phyloP scores from a whole-genome alignment of 2,888 invertebrate species.

The Perithous albicinctus region DNA sequence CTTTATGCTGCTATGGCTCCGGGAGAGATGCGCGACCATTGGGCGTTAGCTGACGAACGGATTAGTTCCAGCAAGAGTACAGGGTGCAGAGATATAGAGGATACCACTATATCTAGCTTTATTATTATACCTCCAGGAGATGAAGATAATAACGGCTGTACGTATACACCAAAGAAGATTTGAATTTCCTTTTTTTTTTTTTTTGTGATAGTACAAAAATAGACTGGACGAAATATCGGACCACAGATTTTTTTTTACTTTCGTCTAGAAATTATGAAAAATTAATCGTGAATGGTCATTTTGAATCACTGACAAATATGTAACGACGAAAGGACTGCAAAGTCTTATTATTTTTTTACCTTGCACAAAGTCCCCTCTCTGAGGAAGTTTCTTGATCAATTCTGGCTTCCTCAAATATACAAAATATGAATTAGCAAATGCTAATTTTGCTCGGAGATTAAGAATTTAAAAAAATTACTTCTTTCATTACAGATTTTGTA shows the following conservation, averaged over 20 bases:
- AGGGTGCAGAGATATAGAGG: not conserved
- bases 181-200: no score
- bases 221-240: not conserved
- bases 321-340: no score
- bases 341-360: no score
- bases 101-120: not conserved
- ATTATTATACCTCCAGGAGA: not conserved
- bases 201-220: not conserved
- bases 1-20: slow-evolving; percentile 16
- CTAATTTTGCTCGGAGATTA: no score
- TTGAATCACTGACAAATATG: no score
- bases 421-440: no score
- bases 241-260: not conserved
- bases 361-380: no score
- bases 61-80: slow-evolving; percentile 34
- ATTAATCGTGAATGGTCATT: not conserved
- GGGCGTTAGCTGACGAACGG: slow-evolving; percentile 44
- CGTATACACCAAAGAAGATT: not conserved
- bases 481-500: no score
- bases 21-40: slow-evolving; percentile 25
- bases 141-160: not conserved
- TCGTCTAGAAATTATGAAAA: not conserved
- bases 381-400: no score
- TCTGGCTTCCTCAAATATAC: no score
- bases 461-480: no score